phyloP scores from a whole-genome alignment of 2,888 invertebrate species.

The Mythimna impura region DNA sequence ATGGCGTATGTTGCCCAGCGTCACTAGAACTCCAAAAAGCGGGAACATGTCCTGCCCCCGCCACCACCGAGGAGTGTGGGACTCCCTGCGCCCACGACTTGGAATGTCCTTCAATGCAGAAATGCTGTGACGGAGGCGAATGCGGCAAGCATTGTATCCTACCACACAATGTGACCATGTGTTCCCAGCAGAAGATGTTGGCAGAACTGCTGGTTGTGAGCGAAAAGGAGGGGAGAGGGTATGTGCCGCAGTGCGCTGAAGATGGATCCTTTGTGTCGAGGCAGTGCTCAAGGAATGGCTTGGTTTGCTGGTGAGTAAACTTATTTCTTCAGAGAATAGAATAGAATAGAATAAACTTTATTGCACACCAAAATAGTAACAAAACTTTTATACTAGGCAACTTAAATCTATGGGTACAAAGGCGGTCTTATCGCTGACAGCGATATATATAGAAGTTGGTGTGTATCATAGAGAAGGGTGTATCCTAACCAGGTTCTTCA shows the following conservation, averaged over 20 bases:
- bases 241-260: slow-evolving; percentile 94
- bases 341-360: too few relatives aligned
- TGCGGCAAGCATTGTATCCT: slow-evolving; percentile 94
- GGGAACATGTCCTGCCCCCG: slow-evolving; percentile 93
- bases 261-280: slow-evolving; percentile 93
- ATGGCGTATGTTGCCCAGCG: slow-evolving; percentile 96
- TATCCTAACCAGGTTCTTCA: too few relatives aligned
- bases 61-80: slow-evolving; percentile 90
- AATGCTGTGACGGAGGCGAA: slow-evolving; percentile 94
- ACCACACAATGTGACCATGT: slow-evolving; percentile 94
- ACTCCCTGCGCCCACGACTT: slow-evolving; percentile 94
- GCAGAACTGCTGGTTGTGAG: slow-evolving; percentile 94
- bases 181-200: slow-evolving; percentile 94
- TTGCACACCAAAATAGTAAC: too few relatives aligned
- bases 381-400: too few relatives aligned
- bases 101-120: slow-evolving; percentile 95
- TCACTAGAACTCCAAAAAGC: slow-evolving; percentile 94
- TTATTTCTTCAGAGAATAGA: not conserved
- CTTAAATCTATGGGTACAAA: too few relatives aligned
- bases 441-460: too few relatives aligned
- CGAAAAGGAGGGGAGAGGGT: slow-evolving; percentile 95
- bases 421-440: too few relatives aligned
- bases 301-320: slow-evolving; percentile 93
- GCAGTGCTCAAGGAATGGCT: slow-evolving; percentile 95
- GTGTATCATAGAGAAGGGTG: too few relatives aligned